These are phyloP conservation scores for Drosophila anceps DNA, from an alignment of 2,888 invertebrate species.

Conservation along the genomic window DNA sequence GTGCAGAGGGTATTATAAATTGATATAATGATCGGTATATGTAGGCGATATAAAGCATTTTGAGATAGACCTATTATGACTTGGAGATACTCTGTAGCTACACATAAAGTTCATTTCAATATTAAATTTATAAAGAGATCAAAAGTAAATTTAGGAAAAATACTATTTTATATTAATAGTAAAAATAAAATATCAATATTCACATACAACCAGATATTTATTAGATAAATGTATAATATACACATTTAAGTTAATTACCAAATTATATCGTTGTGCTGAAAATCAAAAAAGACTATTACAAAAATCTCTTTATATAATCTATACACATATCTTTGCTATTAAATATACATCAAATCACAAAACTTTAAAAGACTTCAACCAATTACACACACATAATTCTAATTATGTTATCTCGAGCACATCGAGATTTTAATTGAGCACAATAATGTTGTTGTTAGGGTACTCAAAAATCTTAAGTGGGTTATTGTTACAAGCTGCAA, in stretches of 20 bases:
- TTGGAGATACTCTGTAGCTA: neutral
- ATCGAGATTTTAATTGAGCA: neutral
- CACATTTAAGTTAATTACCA: no score
- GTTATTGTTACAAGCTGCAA: neutral
- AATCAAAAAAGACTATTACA: no score
- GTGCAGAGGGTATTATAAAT: conserved; percentile 9
- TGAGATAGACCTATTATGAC: neutral
- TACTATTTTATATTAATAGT: no score
- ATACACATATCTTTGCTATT: no score
- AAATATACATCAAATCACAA: neutral
- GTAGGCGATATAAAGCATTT: neutral
- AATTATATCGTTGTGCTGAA: no score
- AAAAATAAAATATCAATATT: no score
- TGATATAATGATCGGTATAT: conserved; percentile 2
- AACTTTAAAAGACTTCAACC: neutral
- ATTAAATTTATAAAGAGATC: neutral
- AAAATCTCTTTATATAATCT: no score
- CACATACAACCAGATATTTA: no score
- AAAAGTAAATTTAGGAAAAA: no score
- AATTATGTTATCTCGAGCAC: neutral
- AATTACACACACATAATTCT: neutral
- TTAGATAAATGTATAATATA: no score
- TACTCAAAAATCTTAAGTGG: conserved; percentile 1
- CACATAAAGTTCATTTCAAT: neutral
- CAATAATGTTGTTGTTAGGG: neutral